phyloP scores from a whole-genome alignment of 2,113 vertebrate species.

The Theristicus caerulescens region DNA sequence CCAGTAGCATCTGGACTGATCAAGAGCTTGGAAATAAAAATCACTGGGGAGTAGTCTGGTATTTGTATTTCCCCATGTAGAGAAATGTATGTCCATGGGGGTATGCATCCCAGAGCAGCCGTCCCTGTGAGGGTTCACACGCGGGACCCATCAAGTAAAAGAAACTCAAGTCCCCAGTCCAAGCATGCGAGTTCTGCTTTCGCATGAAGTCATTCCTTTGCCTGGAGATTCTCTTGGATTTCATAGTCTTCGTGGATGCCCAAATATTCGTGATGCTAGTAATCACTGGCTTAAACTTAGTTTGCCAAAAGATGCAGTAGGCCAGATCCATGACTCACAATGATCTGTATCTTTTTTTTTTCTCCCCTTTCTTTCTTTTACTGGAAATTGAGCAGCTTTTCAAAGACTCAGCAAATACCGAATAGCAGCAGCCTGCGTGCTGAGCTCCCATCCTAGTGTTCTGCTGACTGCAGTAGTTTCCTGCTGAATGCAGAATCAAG shows the following conservation, averaged over 20 bases:
- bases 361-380: not conserved
- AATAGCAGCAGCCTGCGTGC: not conserved
- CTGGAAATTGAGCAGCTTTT: not conserved
- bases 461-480: conserved; percentile 3
- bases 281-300: not conserved
- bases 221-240: conserved; percentile 19
- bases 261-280: not conserved
- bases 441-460: not conserved
- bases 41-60: not conserved
- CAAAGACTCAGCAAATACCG: conserved; percentile 1
- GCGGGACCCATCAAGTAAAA: not conserved
- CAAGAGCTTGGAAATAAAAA: not conserved
- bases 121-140: not conserved
- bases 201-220: not conserved
- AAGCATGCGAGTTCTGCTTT: not conserved
- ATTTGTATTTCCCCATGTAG: not conserved
- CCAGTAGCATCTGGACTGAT: not conserved
- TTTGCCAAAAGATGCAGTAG: not conserved
- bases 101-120: not conserved
- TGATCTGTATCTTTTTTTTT: not conserved
- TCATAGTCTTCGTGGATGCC: not conserved
- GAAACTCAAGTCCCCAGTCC: not conserved
- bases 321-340: conserved; percentile 23
- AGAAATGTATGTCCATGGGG: not conserved
- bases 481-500: not conserved